phyloP scores from a whole-genome alignment of 2,888 invertebrate genomes.

The Caenorhabditis japonica region DNA sequence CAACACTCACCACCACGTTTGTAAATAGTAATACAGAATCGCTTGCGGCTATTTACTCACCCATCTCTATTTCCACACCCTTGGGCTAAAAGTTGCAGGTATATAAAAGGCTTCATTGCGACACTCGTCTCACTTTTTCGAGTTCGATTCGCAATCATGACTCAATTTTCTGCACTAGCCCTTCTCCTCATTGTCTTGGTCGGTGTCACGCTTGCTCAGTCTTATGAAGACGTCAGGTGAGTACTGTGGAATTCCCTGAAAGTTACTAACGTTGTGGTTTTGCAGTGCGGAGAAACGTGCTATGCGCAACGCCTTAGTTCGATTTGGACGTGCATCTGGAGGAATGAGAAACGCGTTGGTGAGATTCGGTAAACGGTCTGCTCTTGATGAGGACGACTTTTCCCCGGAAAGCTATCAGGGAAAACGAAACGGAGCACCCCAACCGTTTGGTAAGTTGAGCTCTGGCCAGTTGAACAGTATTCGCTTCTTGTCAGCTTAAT shows the following conservation, averaged over 20 bases:
- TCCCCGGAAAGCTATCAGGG: slow-evolving; percentile 55
- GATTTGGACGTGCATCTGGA: slow-evolving; percentile 67
- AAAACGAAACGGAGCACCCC: slow-evolving; percentile 70
- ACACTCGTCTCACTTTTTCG: slow-evolving; percentile 45
- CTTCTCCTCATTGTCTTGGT: slow-evolving; percentile 46
- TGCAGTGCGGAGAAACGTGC: slow-evolving; percentile 67
- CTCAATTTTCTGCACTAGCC: slow-evolving; percentile 37
- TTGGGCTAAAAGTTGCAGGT: slow-evolving; percentile 40
- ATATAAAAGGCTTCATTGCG: slow-evolving; percentile 42
- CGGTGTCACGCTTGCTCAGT: slow-evolving; percentile 48
- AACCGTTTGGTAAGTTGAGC: slow-evolving; percentile 65
- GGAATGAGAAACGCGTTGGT: slow-evolving; percentile 71
- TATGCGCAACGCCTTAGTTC: slow-evolving; percentile 70
- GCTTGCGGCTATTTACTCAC: slow-evolving; percentile 44
- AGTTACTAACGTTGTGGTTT: not conserved
- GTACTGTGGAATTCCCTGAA: not conserved
- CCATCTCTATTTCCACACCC: slow-evolving; percentile 14
- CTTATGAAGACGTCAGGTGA: slow-evolving; percentile 52
- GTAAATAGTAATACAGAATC: slow-evolving; percentile 32
- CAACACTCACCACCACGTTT: slow-evolving; percentile 27
- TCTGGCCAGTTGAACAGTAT: not conserved
- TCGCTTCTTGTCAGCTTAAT: slow-evolving; percentile 22
- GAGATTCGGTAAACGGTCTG: slow-evolving; percentile 67
- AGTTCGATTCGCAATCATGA: slow-evolving; percentile 39
- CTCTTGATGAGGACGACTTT: slow-evolving; percentile 53